Base-by-base conservation (phyloP, 1,140 invertebrate species). In the Harlomillsia oculata region DNA sequence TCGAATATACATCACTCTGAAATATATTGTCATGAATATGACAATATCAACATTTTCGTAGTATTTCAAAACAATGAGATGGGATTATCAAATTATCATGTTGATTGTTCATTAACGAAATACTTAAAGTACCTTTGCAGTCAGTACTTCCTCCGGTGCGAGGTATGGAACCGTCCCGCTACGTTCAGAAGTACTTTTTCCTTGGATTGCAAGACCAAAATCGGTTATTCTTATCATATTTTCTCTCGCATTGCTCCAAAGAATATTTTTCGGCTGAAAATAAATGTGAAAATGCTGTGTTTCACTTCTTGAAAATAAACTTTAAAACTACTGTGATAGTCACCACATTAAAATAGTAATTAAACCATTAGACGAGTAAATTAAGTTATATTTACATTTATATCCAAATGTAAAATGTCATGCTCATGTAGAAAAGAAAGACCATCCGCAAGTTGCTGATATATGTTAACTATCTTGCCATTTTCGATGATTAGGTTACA, bases 1-100 rank as follows among this genome's bases (percentile, higher is more conserved):
- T 16, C 11, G 63, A 65, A 34, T 53, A 65, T 5, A 65, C 50
- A 20, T 65, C 63, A 41, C 63, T 65, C 63, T 65, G 21, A 43
- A 14, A 21, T 20, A 23, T 11, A 16, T 11, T 1, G 14, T 43
- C 9, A 6, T 43, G 1, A 41, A 41, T 0, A 16, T 41, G 13
- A 16, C 5, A 11, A 21, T 18, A 2, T 23, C 20, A 39, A 39
- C 5, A 39, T 39, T 5, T n/a, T 39, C 5, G 4, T 16, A 39
- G n/a, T 16, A 5, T 39, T 39, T n/a, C 5, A 34, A n/a, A 34
- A 34, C 8, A n/a, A 34, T 34, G 8, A 34, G n/a, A 34, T 34
- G n/a, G 8, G n/a, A 34, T 9, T 34, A n/a, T 34, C n/a, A 34
- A 34, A 34, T 9, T 34, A 34, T n/a, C n/a, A 9, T n/a, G n/a